Conservation (phyloP, 2,113 vertebrate genomes). For the Eleginops maclovinus region DNA sequence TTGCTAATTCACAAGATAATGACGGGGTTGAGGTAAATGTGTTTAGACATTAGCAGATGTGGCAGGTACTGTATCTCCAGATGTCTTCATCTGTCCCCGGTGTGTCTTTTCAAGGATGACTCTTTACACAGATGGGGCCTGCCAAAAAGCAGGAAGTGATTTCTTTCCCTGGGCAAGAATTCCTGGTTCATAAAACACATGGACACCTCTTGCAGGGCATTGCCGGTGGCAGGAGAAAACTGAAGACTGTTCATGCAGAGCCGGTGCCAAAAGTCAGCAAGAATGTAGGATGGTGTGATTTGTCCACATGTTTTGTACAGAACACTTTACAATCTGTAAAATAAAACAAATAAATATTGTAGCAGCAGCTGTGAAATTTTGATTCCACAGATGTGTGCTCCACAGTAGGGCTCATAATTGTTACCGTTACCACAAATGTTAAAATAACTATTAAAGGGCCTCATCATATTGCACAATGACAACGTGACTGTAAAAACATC, state of each 20-base stretch:
- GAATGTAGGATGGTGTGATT: slow-evolving; percentile 19
- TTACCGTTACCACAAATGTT: neutral
- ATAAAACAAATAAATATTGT: neutral
- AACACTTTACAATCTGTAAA: slow-evolving; percentile 14
- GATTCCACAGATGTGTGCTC: neutral
- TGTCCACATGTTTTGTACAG: slow-evolving; percentile 1
- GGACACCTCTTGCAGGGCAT: slow-evolving; percentile 23
- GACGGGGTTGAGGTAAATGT: slow-evolving; percentile 76
- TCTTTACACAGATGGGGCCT: slow-evolving; percentile 75
- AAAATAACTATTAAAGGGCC: no score
- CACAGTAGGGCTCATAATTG: neutral
- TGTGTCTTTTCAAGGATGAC: slow-evolving; percentile 73
- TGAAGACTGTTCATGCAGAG: neutral
- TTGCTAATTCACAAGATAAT: slow-evolving; percentile 70
- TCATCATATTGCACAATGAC: neutral
- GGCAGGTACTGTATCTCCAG: slow-evolving; percentile 79
- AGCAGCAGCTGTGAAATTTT: neutral
- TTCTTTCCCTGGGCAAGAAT: slow-evolving; percentile 32
- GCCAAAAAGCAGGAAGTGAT: slow-evolving; percentile 55
- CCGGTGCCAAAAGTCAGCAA: slow-evolving; percentile 4
- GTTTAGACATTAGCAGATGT: slow-evolving; percentile 82
- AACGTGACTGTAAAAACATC: neutral
- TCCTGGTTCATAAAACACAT: slow-evolving; percentile 53
- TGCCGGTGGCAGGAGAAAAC: slow-evolving; percentile 1
- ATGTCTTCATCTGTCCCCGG: slow-evolving; percentile 81